Base-by-base conservation (phyloP, 2,888 invertebrate species). In the Pycnomerus fuliginosus region DNA sequence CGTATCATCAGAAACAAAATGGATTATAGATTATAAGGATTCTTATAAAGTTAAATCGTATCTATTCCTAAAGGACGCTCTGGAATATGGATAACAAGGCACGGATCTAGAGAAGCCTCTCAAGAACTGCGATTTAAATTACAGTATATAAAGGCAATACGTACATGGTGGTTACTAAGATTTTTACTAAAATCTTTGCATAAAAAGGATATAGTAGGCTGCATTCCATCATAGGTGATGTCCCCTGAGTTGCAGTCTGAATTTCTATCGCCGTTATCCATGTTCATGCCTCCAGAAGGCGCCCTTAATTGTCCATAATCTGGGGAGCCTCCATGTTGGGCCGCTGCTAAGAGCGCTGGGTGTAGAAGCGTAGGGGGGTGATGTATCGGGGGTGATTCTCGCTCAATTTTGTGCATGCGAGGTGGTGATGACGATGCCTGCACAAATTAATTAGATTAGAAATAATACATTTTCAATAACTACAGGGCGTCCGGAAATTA, bases 171-270 rank as follows among this genome's bases (percentile, higher is more conserved):
- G 32, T 53, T 49, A 58, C 60, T 65, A 61, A 65, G 61, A 65
- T 60, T 63, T 63, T 65, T 61, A 42, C 60, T 53, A 62, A 61
- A 64, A 61, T 60, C 63, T 61, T 69, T 70, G 71, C 66, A 82
- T 80, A 80, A 83, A 90, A 92, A 92, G 87, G 92, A 92, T 90
- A 93, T 91, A 82, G 91, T 90, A 84, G 91, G 90, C 79, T 90
- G 89, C 77, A 90, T 83, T 74, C 90, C 90, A 74, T 92, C 93
- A 80, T 90, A 92, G 68, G 85, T 84, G 76, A 90, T 87, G 75
- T 92, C 92, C 52, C 85, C 90, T 65, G 90, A 87, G 78, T 90
- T 91, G 80, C 91, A 90, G 77, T 92, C 91, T 58, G 90, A 90
- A 72, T 85, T 86, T 52, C 87, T 82, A 73, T 91, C 91, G 67